Evolutionary conservation across 2,888 invertebrate genomes (phyloP).

Genomic region (Elgonia sp.): DNA sequence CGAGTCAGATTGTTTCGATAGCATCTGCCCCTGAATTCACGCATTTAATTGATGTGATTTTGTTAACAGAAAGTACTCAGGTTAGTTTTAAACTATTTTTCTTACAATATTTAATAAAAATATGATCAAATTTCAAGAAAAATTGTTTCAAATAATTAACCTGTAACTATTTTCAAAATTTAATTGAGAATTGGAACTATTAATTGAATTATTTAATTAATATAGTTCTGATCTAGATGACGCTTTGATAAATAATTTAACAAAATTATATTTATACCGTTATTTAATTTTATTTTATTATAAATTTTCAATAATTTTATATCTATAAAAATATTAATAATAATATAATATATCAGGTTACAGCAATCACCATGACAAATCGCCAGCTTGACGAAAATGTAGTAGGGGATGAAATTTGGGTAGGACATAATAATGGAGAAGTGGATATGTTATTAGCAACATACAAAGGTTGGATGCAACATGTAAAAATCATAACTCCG

Average conservation of each 20-base stretch:
- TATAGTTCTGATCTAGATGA: too few relatives aligned
- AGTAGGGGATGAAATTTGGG: slow-evolving; percentile 90
- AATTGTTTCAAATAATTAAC: too few relatives aligned
- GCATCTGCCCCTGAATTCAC: slow-evolving; percentile 97
- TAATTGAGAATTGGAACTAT: too few relatives aligned
- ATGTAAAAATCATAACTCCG: slow-evolving; percentile 87
- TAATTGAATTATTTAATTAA: too few relatives aligned
- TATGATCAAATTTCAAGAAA: too few relatives aligned
- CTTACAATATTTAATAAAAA: too few relatives aligned
- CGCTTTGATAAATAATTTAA: too few relatives aligned
- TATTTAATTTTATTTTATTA: neutral
- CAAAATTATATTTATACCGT: too few relatives aligned
- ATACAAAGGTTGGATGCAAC: slow-evolving; percentile 89
- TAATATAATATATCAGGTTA: slow-evolving; percentile 85
- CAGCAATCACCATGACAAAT: slow-evolving; percentile 87
- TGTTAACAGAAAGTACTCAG: slow-evolving; percentile 91
- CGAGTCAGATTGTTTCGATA: slow-evolving; percentile 97
- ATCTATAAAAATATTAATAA: too few relatives aligned
- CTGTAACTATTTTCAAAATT: too few relatives aligned
- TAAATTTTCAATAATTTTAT: neutral
- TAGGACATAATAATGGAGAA: slow-evolving; percentile 90
- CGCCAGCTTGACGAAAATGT: slow-evolving; percentile 83
- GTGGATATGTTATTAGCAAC: slow-evolving; percentile 89
- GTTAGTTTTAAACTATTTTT: slow-evolving; percentile 83
- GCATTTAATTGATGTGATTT: slow-evolving; percentile 93